phyloP scores from a whole-genome alignment of 2,888 invertebrate species.

The Lampropteryx suffumata region DNA sequence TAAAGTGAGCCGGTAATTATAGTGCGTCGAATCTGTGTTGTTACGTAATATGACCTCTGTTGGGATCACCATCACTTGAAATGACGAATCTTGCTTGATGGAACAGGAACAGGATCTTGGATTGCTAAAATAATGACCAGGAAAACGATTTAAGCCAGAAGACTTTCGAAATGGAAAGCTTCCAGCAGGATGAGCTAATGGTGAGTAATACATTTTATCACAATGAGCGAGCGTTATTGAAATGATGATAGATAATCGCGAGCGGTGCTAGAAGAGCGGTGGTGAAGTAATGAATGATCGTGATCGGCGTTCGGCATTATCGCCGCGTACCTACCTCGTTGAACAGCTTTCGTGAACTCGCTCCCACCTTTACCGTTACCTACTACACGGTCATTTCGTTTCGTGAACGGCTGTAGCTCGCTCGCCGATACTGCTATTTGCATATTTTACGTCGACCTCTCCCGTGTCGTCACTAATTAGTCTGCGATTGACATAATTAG shows the following conservation, averaged over 20 bases:
- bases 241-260: constrained; percentile 22
- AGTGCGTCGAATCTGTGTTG: constrained; percentile 18
- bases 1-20: constrained; percentile 18
- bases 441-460: constrained; percentile 35
- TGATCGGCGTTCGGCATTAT: constrained; percentile 37
- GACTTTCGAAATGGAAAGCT: constrained; percentile 65
- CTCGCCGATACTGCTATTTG: constrained; percentile 48
- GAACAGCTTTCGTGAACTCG: constrained; percentile 74
- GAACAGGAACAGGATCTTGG: constrained; percentile 71
- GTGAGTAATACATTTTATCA: constrained; percentile 50
- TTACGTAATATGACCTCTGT: constrained; percentile 50
- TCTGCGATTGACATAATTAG: constrained; percentile 43
- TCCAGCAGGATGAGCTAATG: constrained; percentile 64
- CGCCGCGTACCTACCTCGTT: constrained; percentile 63
- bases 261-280: constrained; percentile 58
- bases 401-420: constrained; percentile 65
- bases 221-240: too few relatives aligned
- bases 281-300: constrained; percentile 68
- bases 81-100: constrained; percentile 66
- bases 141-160: constrained; percentile 52
- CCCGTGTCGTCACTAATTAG: constrained; percentile 54
- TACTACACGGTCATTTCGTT: constrained; percentile 69
- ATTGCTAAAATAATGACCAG: constrained; percentile 66
- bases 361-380: constrained; percentile 79
- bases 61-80: constrained; percentile 41